phyloP scores from a whole-genome alignment of 2,888 invertebrate genomes.

The Heteromyza rotundicornis region DNA sequence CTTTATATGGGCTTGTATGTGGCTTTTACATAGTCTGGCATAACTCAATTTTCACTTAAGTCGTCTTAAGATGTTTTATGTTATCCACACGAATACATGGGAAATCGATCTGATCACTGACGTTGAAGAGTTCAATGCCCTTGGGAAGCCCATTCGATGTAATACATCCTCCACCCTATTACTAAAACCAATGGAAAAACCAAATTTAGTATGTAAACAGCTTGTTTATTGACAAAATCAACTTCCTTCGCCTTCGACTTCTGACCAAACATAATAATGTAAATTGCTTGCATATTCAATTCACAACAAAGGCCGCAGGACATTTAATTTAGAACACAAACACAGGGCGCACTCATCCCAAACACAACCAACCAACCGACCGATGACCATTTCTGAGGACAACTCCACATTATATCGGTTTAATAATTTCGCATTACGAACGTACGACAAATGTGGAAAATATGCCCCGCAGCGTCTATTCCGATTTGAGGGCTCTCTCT shows the following conservation, averaged over 20 bases:
- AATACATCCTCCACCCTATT: not conserved
- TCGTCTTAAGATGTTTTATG: too few species aligned
- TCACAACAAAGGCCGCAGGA: constrained; percentile 17
- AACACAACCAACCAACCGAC: too few species aligned
- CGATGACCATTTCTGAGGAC: not conserved
- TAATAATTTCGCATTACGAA: constrained; percentile 27
- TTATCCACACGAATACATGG: too few species aligned
- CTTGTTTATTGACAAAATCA: too few species aligned
- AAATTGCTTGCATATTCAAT: constrained; percentile 20
- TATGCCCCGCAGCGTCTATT: constrained; percentile 8
- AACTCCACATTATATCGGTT: constrained; percentile 18
- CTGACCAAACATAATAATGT: constrained; percentile 6
- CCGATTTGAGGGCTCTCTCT: not conserved
- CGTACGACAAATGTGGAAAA: constrained; percentile 12
- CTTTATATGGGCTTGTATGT: too few species aligned
- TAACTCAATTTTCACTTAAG: too few species aligned
- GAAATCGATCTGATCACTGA: too few species aligned
- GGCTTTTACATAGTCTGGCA: too few species aligned
- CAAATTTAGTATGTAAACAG: too few species aligned
- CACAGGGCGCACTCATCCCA: constrained; percentile 3
- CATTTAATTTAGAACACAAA: constrained; percentile 25
- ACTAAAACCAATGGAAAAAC: not conserved
- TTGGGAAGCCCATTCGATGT: too few species aligned
- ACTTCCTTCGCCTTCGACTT: too few species aligned
- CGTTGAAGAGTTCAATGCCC: too few species aligned